Percentiles rank a stretch among this genome's conserved stretches.
Conservation (phyloP, 2,113 vertebrate species). For the Eulemur rufifrons region DNA sequence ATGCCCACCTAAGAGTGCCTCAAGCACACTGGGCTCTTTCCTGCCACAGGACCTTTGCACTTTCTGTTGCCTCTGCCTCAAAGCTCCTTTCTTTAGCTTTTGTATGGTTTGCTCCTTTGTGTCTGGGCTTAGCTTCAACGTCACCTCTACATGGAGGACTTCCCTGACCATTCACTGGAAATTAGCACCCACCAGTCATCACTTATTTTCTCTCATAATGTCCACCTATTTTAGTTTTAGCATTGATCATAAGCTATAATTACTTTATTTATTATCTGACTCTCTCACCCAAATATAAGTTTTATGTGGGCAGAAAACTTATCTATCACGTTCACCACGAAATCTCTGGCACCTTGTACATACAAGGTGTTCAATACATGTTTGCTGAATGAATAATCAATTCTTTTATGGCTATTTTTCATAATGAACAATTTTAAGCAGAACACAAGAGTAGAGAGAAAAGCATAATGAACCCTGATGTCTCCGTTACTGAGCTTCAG, state of each 20-base stretch:
- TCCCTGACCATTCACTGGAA: background rate
- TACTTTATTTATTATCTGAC: background rate
- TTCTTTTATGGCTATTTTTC: background rate
- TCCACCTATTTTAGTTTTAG: background rate
- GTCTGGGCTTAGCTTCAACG: background rate
- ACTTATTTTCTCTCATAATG: background rate
- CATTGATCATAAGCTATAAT: background rate
- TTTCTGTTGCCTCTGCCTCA: background rate
- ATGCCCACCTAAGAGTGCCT: background rate
- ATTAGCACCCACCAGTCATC: background rate
- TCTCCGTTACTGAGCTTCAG: background rate
- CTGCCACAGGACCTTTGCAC: background rate
- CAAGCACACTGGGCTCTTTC: background rate
- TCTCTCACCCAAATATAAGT: background rate
- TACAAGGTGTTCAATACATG: background rate
- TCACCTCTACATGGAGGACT: background rate
- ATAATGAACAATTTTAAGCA: background rate
- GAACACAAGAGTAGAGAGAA: background rate
- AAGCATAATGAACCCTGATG: background rate
- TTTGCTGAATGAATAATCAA: background rate
- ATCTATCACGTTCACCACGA: background rate
- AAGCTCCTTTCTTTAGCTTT: constrained; percentile 1
- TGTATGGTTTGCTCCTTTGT: background rate
- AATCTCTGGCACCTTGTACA: background rate
- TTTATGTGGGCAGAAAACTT: background rate